Evolutionary conservation across 2,888 invertebrate species (phyloP), one percentile per base, ranked within the genome.

Genomic region (Lasius fuliginosus): DNA sequence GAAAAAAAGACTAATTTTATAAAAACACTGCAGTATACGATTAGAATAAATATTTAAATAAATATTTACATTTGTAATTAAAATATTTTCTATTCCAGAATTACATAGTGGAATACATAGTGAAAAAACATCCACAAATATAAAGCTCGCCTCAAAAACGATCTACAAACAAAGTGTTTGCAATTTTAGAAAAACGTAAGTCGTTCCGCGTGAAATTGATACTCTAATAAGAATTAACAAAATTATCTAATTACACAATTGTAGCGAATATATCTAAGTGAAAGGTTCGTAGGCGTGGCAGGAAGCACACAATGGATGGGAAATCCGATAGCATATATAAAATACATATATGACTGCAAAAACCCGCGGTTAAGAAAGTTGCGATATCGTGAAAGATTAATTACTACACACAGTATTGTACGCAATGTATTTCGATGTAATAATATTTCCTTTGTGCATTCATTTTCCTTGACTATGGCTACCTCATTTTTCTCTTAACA

Each of bases 251-350:
- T 89, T 90, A 90, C 76, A 77, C 74, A 75, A 62, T 71, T 79
- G 83, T 67, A 49, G 77, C 82, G 83, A 86, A 73, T 85, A 76
- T 64, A 71, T 60, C 81, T 71, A 68, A 87, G 87, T 89, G 89
- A 90, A 90, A 89, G 88, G 88, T 86, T 76, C 62, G 88, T 85
- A 71, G 89, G 89, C 89, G 89, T 89, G 89, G 89, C 88, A 89
- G 88, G 88, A 89, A 89, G 85, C 83, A 83, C 77, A 88, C 88
- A 89, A 89, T 89, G 89, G 87, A 89, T 89, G 89, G 82, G 87
- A 89, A 89, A 89, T 85, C 75, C 82, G 89, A 89, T 89, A 89
- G 65, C 23, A 86, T 82, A 73, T 86, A 82, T 84, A 83, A 88
- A 86, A 88, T 86, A 86, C 88, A 88, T 85, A 82, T 86, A 71